phyloP scores from a whole-genome alignment of 2,113 vertebrate genomes.

The Tetraodon nigroviridis region DNA sequence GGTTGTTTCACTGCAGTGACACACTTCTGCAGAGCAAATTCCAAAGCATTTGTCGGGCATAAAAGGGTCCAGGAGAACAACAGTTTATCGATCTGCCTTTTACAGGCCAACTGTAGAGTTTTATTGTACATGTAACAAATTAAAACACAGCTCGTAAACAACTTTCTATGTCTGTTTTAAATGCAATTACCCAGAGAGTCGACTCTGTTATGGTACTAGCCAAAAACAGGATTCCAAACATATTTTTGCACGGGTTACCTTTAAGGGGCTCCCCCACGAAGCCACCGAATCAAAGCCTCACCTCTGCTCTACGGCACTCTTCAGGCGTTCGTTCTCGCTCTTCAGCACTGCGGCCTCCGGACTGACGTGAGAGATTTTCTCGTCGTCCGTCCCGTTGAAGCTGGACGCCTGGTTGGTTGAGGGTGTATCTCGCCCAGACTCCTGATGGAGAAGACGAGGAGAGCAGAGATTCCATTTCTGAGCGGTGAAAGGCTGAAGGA shows the following conservation, averaged over 20 bases:
- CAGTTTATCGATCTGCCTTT: neutral
- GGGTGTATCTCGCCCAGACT: constrained; percentile 82
- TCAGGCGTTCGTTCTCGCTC: constrained; percentile 88
- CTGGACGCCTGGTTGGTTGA: constrained; percentile 84
- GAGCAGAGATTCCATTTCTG: constrained; percentile 1
- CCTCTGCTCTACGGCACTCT: constrained; percentile 89
- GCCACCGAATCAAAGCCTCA: constrained; percentile 37
- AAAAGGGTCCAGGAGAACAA: neutral
- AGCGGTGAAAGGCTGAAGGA: constrained; percentile 4
- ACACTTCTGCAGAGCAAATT: constrained; percentile 17
- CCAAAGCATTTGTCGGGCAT: constrained; percentile 1
- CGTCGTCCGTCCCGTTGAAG: constrained; percentile 93
- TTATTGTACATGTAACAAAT: neutral
- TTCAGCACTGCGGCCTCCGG: constrained; percentile 79
- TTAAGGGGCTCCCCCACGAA: neutral
- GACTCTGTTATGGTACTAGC: neutral
- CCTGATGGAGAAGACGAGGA: constrained; percentile 55
- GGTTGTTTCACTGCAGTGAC: constrained; percentile 23
- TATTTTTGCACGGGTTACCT: no score
- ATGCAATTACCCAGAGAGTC: no score
- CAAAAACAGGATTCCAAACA: no score
- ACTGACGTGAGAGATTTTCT: constrained; percentile 82
- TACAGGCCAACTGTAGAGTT: neutral
- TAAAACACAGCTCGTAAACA: neutral
- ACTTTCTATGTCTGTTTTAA: no score